Base-by-base conservation (phyloP, 1,140 invertebrate species). In the Tetragnatha versicolor region DNA sequence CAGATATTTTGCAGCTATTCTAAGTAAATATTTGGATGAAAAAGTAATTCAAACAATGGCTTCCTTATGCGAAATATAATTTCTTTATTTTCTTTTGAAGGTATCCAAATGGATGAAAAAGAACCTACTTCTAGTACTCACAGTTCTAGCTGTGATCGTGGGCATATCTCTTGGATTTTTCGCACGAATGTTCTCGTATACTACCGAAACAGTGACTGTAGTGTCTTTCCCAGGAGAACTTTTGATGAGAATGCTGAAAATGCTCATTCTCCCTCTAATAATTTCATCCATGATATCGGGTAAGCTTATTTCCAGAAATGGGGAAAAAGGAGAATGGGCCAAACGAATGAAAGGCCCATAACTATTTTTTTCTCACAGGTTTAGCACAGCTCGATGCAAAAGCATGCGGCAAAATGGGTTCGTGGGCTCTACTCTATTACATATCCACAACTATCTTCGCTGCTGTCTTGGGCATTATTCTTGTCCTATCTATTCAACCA, bases 401-500 rank as follows among this genome's bases (percentile, higher is more conserved):
- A 55, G 85, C 85, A 3, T 85, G 84, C 37, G 88, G 88, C 9
- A 84, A 86, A 81, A 89, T 88, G 82, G 88, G 88, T 10, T 83
- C 83, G 2, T 82, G 87, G 20, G 89, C 89, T n/a, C 83, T 90
- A 25, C 79, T 88, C 20, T 91, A 90, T 81, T 90, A 90, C 82
- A 84, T 90, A 68, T 85, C 85, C 6, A 91, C 90, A 1, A 90
- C 89, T 5, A 84, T 90, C 25, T 80, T 89, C 63, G 87, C 88
- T 25, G 88, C 88, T 20, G 84, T 89, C 77, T 81, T 89, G 49
- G 86, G 88, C 39, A 87, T 89, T 49, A 84, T 88, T 39, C 78
- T 90, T 29, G 87, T 87, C 7, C 80, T 87, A 5, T 82, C 85
- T 6, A 88, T 90, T 75, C 88, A 89, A 81, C 89, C 89, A 55